A percentile compares a stretch with the other conserved stretches of the same genome.
These are phyloP conservation scores for Araneus ventricosus DNA, from an alignment of 1,140 invertebrate genomes.

Conservation along the genomic window DNA sequence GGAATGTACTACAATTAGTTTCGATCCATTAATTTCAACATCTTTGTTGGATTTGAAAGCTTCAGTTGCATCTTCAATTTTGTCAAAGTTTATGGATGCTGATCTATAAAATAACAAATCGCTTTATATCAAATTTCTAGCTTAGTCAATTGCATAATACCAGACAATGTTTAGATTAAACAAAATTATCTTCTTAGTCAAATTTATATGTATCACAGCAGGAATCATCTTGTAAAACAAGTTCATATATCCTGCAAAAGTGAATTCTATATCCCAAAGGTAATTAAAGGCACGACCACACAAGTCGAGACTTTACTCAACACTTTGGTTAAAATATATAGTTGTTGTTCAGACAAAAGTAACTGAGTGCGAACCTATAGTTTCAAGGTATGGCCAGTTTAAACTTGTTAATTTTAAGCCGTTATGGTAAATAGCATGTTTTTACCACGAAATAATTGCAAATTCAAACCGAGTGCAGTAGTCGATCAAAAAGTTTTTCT, in stretches of 20 bases:
- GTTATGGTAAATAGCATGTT: neutral
- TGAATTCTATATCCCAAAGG: neutral
- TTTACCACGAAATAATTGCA: neutral
- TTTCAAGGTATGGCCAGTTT: neutral
- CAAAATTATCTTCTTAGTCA: too few species aligned
- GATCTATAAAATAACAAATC: neutral
- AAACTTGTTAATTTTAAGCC: too few species aligned
- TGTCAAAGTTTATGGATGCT: neutral
- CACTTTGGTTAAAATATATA: neutral
- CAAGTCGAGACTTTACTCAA: neutral
- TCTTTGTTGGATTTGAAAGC: constrained; percentile 4
- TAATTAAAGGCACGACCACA: neutral
- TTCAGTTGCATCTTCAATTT: neutral
- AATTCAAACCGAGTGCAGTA: neutral
- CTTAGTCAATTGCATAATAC: too few species aligned
- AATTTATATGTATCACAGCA: neutral
- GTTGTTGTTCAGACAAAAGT: neutral
- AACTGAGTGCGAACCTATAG: neutral
- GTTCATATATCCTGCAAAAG: neutral
- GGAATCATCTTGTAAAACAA: neutral
- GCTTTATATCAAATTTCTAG: too few species aligned
- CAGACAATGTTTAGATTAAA: too few species aligned
- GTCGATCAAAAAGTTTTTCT: neutral
- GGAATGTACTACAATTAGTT: constrained; percentile 16
- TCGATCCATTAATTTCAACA: neutral